A percentile compares a stretch with the other conserved stretches of the same genome.
Conservation (phyloP, 2,888 invertebrate genomes). For the Hirtodrosophila trivittata region DNA sequence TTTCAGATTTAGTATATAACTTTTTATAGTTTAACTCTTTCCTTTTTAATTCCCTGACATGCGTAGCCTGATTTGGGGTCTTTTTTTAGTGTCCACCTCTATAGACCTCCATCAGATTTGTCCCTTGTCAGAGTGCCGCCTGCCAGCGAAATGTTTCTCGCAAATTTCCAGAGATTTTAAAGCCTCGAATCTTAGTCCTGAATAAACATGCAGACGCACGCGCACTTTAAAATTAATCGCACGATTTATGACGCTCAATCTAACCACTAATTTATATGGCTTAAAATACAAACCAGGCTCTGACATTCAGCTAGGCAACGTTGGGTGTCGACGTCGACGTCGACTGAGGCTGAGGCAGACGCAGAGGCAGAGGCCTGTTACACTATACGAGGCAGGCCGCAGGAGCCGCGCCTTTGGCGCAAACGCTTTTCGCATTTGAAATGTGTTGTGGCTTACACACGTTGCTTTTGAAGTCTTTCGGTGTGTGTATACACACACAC, state of each 20-base stretch:
- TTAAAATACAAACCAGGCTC: constrained; percentile 39
- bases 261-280: constrained; percentile 76
- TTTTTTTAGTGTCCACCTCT: no score
- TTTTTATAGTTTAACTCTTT: no score
- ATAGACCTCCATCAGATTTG: no score
- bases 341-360: neutral
- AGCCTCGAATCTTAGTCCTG: constrained; percentile 42
- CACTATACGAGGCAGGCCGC: neutral
- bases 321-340: neutral
- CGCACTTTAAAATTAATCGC: constrained; percentile 69
- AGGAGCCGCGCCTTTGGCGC: constrained; percentile 21
- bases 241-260: constrained; percentile 72
- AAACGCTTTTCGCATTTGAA: constrained; percentile 65
- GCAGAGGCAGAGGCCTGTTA: constrained; percentile 2
- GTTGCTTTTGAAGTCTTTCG: constrained; percentile 32
- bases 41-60: no score
- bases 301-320: constrained; percentile 29
- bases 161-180: no score
- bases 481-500: neutral
- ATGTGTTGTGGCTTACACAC: constrained; percentile 60
- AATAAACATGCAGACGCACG: constrained; percentile 56
- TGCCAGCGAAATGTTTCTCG: constrained; percentile 1
- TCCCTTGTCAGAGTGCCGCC: neutral
- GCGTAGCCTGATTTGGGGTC: no score
- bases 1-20: no score